Evolutionary conservation across 2,797 vertebrate genomes (phyloP).

Genomic region (Enteromius fasciolatus): DNA sequence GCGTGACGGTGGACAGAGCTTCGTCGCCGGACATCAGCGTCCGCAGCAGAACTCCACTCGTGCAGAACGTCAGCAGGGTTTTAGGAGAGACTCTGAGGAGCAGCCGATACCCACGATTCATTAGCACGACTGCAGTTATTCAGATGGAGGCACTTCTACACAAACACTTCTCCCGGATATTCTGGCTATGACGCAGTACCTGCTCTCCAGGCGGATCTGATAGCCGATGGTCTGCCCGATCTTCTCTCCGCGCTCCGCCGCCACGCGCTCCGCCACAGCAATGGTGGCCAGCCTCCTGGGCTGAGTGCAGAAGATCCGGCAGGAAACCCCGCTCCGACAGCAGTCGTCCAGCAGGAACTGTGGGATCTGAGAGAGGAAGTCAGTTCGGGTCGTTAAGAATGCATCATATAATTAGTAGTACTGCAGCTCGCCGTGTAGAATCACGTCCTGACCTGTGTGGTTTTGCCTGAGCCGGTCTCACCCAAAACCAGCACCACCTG

Average conservation of each 20-base stretch:
- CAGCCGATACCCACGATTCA: neutral
- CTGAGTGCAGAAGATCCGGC: conserved; percentile 94
- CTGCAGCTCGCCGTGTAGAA: too few species aligned
- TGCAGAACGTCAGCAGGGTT: conserved; percentile 94
- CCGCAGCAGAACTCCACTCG: conserved; percentile 90
- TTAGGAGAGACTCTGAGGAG: conserved; percentile 88
- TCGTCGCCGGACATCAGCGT: conserved; percentile 90
- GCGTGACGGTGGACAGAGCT: conserved; percentile 86
- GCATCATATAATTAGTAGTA: too few species aligned
- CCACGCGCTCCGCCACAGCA: conserved; percentile 93
- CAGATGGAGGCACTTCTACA: neutral
- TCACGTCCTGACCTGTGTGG: conserved; percentile 83
- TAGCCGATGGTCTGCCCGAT: conserved; percentile 94
- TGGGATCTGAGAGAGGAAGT: conserved; percentile 83
- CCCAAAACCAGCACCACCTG: conserved; percentile 89
- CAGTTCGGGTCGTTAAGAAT: neutral
- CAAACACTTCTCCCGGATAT: neutral
- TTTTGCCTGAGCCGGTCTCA: conserved; percentile 97
- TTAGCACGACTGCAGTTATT: neutral
- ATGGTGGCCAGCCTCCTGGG: conserved; percentile 90
- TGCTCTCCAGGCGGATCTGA: conserved; percentile 94
- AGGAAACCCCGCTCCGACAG: conserved; percentile 80
- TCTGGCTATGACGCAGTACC: conserved; percentile 70
- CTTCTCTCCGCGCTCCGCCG: conserved; percentile 89
- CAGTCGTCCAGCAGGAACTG: conserved; percentile 95